A percentile compares a stretch with the other conserved stretches of the same genome.
Conservation (phyloP, 1,140 invertebrate genomes). For the Bombus ignitus region DNA sequence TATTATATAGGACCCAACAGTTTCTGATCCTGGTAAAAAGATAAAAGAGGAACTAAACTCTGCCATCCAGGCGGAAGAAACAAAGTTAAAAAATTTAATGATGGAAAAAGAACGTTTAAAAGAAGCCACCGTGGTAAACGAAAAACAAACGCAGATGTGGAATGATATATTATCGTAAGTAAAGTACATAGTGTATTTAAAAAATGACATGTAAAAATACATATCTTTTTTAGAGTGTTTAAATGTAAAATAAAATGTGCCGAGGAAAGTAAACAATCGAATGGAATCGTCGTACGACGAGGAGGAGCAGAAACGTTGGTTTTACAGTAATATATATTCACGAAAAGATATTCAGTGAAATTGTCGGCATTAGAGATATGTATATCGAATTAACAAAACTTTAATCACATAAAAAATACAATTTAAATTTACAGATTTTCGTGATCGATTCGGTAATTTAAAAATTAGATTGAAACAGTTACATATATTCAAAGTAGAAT, state of each 20-base stretch:
- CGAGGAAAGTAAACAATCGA: conserved; percentile 77
- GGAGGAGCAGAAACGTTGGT: conserved; percentile 82
- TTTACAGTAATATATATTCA: conserved; percentile 70
- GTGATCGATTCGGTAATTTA: too few relatives aligned
- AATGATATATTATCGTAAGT: conserved; percentile 84
- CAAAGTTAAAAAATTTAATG: conserved; percentile 77
- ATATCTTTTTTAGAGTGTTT: conserved; percentile 77
- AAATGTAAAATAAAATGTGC: conserved; percentile 79
- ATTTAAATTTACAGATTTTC: not conserved
- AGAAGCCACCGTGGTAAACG: conserved; percentile 83
- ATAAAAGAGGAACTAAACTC: conserved; percentile 73
- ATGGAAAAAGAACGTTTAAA: conserved; percentile 85
- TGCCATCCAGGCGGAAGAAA: conserved; percentile 68
- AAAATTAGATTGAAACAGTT: not conserved
- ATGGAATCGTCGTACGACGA: conserved; percentile 79
- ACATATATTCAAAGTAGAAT: not conserved
- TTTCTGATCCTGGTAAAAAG: conserved; percentile 57
- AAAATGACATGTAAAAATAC: not conserved
- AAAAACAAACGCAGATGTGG: conserved; percentile 87
- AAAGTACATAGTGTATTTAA: conserved; percentile 28
- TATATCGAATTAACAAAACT: not conserved
- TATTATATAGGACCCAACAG: conserved; percentile 60
- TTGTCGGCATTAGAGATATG: not conserved
- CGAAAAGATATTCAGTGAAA: too few relatives aligned
- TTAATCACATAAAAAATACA: conserved; percentile 23